phyloP scores from a whole-genome alignment of 1,140 invertebrate genomes.

The Trachymyrmex cornetzi region DNA sequence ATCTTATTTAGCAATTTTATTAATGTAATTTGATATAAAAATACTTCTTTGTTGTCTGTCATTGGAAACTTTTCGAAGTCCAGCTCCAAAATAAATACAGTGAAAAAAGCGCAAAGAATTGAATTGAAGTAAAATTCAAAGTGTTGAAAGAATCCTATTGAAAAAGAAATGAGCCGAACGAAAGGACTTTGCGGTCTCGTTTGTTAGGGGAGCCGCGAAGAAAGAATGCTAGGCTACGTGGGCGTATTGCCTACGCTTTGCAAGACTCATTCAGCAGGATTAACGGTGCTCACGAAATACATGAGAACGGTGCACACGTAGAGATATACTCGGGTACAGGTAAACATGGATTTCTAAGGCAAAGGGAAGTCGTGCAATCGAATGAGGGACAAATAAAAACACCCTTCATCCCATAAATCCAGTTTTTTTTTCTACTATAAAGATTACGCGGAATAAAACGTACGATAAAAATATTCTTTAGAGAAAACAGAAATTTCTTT shows the following conservation, averaged over 20 bases:
- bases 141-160: conserved; percentile 40
- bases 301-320: conserved; percentile 61
- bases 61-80: not conserved
- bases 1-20: not conserved
- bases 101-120: conserved; percentile 21
- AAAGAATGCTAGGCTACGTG: conserved; percentile 59
- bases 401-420: not conserved
- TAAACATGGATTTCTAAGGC: conserved; percentile 62
- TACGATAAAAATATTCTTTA: conserved; percentile 8
- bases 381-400: not conserved
- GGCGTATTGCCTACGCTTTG: conserved; percentile 52
- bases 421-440: not conserved
- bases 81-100: conserved; percentile 11
- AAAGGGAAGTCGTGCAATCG: conserved; percentile 55
- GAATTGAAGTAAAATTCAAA: conserved; percentile 31
- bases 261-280: conserved; percentile 59
- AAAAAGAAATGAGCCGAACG: conserved; percentile 51
- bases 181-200: conserved; percentile 55
- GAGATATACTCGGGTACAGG: conserved; percentile 48
- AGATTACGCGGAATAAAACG: not conserved
- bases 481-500: not conserved
- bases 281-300: conserved; percentile 59
- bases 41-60: not conserved
- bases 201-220: conserved; percentile 61
- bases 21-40: not conserved